Percentiles rank a stretch among this genome's conserved stretches.
Conservation (phyloP, 2,797 vertebrate genomes). For the Ceryle rudis region DNA sequence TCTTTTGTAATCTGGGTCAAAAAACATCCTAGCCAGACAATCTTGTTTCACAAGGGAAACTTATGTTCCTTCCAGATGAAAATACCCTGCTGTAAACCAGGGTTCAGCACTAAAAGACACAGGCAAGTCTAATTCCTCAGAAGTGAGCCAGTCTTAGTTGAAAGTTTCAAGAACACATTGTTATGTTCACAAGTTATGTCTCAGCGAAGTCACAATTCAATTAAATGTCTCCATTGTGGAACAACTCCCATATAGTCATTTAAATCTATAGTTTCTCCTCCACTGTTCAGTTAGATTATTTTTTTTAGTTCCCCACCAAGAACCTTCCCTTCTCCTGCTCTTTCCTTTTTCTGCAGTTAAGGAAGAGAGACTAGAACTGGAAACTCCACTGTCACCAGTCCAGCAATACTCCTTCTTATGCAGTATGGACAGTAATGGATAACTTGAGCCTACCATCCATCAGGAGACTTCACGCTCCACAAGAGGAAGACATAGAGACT, state of each 20-base stretch:
- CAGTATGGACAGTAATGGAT: not conserved
- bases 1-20: not conserved
- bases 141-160: not conserved
- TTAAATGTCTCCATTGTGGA: not conserved
- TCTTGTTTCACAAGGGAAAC: not conserved
- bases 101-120: not conserved
- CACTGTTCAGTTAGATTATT: not conserved
- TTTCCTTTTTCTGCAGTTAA: not conserved
- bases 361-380: not conserved
- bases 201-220: not conserved
- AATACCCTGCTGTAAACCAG: not conserved
- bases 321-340: not conserved
- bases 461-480: not conserved
- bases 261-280: not conserved
- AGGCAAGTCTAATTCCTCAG: not conserved
- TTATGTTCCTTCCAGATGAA: not conserved
- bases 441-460: not conserved
- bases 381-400: not conserved
- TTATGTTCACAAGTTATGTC: not conserved
- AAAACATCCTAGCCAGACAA: not conserved
- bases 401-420: accelerated
- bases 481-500: not conserved
- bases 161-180: not conserved
- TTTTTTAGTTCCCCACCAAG: not conserved
- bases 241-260: not conserved